Base-by-base conservation (phyloP, 2,113 vertebrate species). In the Mesocricetus auratus region DNA sequence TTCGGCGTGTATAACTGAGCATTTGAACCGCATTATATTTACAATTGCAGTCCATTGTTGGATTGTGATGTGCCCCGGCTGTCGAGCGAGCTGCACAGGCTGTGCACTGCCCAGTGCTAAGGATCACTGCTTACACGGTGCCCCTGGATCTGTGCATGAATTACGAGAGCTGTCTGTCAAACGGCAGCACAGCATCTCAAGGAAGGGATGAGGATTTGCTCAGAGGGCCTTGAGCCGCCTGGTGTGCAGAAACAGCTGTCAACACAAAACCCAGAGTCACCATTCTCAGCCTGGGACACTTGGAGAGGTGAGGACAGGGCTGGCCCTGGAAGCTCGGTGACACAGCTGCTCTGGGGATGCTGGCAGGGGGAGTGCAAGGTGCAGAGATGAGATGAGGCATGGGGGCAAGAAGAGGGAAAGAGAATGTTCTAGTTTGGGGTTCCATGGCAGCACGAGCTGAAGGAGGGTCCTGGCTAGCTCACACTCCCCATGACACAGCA, bases 11-110 rank as follows among this genome's bases (percentile, higher is more conserved):
- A 13, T 50, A 58, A 26, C 26, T 60, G 73, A 93, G 53, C 53
- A 2, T n/a, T 33, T 79, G 33, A 58, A 74, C 82, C 42, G 10
- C 58, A 8, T 31, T 53, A 86, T 78, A 21, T 73, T 90, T 77
- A 85, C n/a, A 79, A 29, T 29, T 24, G 29, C 0, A 21, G 81
- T 47, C 69, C 24, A 5, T 60, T 77, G 45, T 45, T 50, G 82
- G 75, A 79, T 0, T 3, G 0, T 0, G 45, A 9, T 16, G 1
- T 21, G 1, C 22, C 0, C 53, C 11, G 75, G 22, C 13, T 1
- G 24, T 53, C 62, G 0, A 0, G 5, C 6, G 12, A 62, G 53
- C 8, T 15, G 19, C 3, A 1, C 2, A 9, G n/a, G 62, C 73
- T 75, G 39, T 5, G 62, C 42, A 10, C 73, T 8, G 45, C 3